Conservation (phyloP, 2,113 vertebrate species). For the Holacanthus passer region DNA sequence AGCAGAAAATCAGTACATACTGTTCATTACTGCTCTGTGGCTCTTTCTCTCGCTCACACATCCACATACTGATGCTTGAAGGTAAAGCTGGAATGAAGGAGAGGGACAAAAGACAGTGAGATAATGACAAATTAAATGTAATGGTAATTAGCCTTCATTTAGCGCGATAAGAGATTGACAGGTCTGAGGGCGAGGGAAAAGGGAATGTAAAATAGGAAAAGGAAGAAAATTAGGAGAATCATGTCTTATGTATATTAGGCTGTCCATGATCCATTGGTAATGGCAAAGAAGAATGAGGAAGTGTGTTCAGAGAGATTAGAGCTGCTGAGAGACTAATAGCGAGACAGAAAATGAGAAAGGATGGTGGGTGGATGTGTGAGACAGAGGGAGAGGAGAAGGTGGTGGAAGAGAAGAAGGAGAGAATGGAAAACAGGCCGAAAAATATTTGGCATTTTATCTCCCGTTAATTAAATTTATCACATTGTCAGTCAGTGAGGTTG, state of each 20-base stretch:
- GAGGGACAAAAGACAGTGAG: background rate
- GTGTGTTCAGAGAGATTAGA: slow-evolving; percentile 40
- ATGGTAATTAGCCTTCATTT: slow-evolving; percentile 11
- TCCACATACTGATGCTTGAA: background rate
- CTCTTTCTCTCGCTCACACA: background rate
- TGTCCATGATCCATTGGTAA: slow-evolving; percentile 23
- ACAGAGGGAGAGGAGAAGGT: slow-evolving; percentile 59
- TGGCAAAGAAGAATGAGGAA: slow-evolving; percentile 3
- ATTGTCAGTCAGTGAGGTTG: slow-evolving; percentile 38
- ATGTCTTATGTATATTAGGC: background rate
- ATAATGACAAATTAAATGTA: slow-evolving; percentile 19
- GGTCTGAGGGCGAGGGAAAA: background rate
- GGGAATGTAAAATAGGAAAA: background rate
- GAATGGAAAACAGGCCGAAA: slow-evolving; percentile 19
- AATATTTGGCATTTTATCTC: slow-evolving; percentile 33
- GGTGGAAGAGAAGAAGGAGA: slow-evolving; percentile 27
- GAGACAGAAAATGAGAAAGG: slow-evolving; percentile 16
- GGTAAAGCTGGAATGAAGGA: background rate
- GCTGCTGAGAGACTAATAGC: slow-evolving; percentile 32
- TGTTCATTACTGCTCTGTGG: slow-evolving; percentile 15
- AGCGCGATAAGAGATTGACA: background rate
- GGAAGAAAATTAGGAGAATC: background rate
- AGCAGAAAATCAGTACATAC: slow-evolving; percentile 11
- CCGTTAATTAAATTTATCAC: slow-evolving; percentile 56
- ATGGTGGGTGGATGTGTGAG: slow-evolving; percentile 75